These are phyloP conservation scores for Seriola quinqueradiata DNA, from an alignment of 2,113 vertebrate species.

Conservation along the genomic window DNA sequence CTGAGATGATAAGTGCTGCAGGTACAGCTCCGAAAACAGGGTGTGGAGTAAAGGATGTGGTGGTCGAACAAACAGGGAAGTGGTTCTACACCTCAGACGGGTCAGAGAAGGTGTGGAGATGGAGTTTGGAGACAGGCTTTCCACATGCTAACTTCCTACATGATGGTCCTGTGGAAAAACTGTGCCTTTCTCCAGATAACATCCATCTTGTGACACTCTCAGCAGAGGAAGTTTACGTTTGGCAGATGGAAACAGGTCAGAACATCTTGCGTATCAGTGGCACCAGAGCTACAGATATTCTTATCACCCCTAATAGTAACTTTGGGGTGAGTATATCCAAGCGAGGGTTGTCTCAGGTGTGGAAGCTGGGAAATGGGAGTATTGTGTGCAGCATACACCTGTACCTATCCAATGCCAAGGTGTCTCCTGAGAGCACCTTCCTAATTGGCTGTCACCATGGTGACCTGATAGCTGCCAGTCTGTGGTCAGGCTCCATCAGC, in stretches of 20 bases:
- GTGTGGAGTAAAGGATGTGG: constrained; percentile 67
- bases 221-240: constrained; percentile 82
- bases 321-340: constrained; percentile 83
- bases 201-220: constrained; percentile 79
- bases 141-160: constrained; percentile 78
- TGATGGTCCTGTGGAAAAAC: constrained; percentile 70
- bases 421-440: constrained; percentile 86
- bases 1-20: constrained; percentile 74
- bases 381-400: constrained; percentile 80
- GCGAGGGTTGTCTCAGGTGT: constrained; percentile 78
- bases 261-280: constrained; percentile 79
- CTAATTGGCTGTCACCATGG: constrained; percentile 77
- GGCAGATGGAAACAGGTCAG: constrained; percentile 78
- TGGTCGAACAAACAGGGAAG: constrained; percentile 61
- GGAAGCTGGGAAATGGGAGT: constrained; percentile 79
- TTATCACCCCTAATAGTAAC: constrained; percentile 80
- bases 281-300: constrained; percentile 72
- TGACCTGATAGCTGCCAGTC: constrained; percentile 83
- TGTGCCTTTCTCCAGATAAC: constrained; percentile 74
- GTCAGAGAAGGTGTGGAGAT: constrained; percentile 81
- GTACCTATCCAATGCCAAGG: constrained; percentile 74
- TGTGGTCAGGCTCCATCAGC: constrained; percentile 85
- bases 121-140: constrained; percentile 69
- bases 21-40: constrained; percentile 75
- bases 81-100: constrained; percentile 84